Conservation (phyloP, 2,888 invertebrate species). For the Clunio marinus region DNA sequence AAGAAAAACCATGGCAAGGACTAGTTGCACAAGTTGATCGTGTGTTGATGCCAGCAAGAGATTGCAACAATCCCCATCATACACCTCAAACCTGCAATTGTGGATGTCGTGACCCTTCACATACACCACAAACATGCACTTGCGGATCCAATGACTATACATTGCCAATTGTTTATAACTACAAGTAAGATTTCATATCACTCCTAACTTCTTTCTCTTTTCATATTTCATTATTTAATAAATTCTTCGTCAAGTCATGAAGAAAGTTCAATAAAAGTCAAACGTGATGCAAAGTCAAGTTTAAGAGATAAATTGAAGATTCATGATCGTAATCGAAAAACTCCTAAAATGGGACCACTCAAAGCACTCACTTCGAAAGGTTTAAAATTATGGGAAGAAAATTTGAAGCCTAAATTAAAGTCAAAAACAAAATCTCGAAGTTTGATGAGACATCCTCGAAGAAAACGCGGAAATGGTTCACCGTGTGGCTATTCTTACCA, state of each 20-base stretch:
- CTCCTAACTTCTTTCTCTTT: background rate
- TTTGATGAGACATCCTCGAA: too few relatives aligned
- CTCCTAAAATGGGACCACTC: background rate
- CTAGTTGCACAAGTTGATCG: conserved; percentile 30
- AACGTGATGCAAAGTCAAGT: background rate
- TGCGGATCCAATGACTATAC: background rate
- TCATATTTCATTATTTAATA: background rate
- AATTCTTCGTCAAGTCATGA: background rate
- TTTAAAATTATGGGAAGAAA: background rate
- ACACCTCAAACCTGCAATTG: conserved; percentile 24
- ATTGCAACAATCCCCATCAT: conserved; percentile 10
- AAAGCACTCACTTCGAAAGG: conserved; percentile 26
- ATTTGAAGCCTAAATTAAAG: too few relatives aligned
- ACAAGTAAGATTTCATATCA: background rate
- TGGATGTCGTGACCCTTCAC: conserved; percentile 13
- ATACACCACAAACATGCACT: conserved; percentile 16
- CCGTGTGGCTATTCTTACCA: conserved; percentile 30
- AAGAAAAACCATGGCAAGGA: conserved; percentile 36
- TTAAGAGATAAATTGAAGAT: conserved; percentile 12
- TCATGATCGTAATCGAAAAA: conserved; percentile 9
- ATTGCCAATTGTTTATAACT: conserved; percentile 4
- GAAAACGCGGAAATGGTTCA: too few relatives aligned
- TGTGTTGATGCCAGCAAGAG: conserved; percentile 8
- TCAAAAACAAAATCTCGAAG: background rate
- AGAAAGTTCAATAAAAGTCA: background rate